Conservation (phyloP, 37 sponge, comb jelly and placozoan species). For the Geodia barretti region DNA sequence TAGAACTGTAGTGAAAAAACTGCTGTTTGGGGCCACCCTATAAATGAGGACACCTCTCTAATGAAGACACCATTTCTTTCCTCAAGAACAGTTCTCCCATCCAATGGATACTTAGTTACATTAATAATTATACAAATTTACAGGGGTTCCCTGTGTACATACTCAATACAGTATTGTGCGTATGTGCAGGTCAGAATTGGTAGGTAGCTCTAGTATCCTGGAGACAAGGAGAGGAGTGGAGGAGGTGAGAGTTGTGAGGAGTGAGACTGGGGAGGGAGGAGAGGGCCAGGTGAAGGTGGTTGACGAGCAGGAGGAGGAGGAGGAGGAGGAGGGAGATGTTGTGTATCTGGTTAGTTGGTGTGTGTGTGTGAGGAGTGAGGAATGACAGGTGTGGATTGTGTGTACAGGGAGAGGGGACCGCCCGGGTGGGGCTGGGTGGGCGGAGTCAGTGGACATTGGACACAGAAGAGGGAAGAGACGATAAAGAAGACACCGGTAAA, state of each 20-base stretch:
- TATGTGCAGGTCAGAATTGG: too few relatives aligned
- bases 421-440: conserved; percentile 59
- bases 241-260: conserved; percentile 6
- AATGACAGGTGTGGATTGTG: not conserved
- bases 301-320: not conserved
- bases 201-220: conserved; percentile 25
- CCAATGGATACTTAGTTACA: too few relatives aligned
- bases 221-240: not conserved
- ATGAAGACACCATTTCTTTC: too few relatives aligned
- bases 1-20: too few relatives aligned
- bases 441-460: conserved; percentile 38
- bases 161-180: too few relatives aligned
- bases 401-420: conserved; percentile 34
- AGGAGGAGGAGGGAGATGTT: not conserved
- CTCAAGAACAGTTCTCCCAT: too few relatives aligned
- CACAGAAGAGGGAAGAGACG: not conserved
- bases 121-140: too few relatives aligned
- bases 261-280: not conserved
- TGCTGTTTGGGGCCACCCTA: too few relatives aligned
- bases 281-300: conserved; percentile 1
- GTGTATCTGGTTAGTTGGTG: conserved; percentile 21
- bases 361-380: not conserved
- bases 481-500: not conserved
- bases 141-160: too few relatives aligned
- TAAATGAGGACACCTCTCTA: too few relatives aligned